Evolutionary conservation across 1,140 invertebrate species (phyloP), one percentile per base, ranked within the genome.

Genomic region (Babylonia areolata): DNA sequence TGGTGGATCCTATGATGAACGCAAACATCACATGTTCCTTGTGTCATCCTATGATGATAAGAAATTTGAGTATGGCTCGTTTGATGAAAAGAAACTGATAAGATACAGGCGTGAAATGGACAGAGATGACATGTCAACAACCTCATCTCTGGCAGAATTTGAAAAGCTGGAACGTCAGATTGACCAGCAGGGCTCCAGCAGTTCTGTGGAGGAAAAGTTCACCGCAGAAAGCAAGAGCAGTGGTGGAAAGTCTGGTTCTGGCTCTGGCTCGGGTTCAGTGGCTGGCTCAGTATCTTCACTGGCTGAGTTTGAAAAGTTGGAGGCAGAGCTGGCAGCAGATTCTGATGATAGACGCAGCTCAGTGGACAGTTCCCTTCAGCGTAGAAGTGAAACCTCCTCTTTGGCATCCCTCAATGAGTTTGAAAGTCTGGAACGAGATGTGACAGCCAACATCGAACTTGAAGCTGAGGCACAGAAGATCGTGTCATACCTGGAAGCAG

Each of bases 131-230:
- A 95, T 98, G 37, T 99, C 98, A 0, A 96, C 98, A 92, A 97
- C 96, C 86, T 99, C 98, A 85, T 99, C 98, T 12, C 95, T 99
- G 85, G 97, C 98, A 94, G 98, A 99, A 93, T 99, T 99, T 95
- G 98, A 99, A 95, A 96, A 96, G 84, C 94, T 99, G 11, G 98
- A 99, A 94, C 96, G 96, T 90, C 96, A 97, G 0, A 97, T 98
- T 92, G 95, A 96, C 58, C 97, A 97, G 92, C 92, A 90, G 20
- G 91, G 92, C 77, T 95, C 94, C 93, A 91, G 87, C 28, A 90
- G 92, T 69, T 95, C 94, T 35, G 90, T 92, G 5, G 93, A 93
- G 54, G 93, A 93, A 85, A 90, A 92, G 15, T 88, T 90, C 42
- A 88, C 90, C 37, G 84, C 83, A 40, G 90, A 89, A 64, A 91